Conservation (phyloP, 2,113 vertebrate genomes). For the Ceyx margarethae region DNA sequence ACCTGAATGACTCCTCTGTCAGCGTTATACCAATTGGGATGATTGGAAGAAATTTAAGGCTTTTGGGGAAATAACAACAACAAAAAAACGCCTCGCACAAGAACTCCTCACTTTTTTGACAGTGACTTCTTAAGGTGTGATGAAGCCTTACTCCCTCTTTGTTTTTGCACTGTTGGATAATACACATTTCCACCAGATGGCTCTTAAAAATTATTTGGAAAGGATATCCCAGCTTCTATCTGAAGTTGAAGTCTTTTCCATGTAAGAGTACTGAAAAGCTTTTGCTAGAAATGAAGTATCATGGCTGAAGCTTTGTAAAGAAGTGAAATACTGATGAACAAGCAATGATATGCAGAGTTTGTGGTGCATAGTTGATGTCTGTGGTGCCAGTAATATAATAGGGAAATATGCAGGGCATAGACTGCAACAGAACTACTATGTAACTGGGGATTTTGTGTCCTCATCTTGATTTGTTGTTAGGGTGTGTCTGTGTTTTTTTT, state of each 20-base stretch:
- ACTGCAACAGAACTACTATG: neutral
- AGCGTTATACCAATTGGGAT: neutral
- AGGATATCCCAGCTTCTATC: neutral
- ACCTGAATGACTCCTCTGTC: neutral
- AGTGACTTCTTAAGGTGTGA: neutral
- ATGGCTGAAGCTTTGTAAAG: neutral
- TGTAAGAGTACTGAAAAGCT: neutral
- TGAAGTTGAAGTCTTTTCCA: neutral
- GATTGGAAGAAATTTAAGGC: neutral
- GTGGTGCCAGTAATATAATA: neutral
- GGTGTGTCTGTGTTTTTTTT: neutral
- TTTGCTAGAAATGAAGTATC: neutral
- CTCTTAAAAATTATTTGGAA: neutral
- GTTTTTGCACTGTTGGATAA: neutral
- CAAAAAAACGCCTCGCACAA: too few species aligned
- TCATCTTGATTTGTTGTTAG: neutral
- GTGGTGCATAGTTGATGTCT: neutral
- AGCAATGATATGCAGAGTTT: neutral
- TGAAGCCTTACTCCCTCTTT: neutral
- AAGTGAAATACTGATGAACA: neutral
- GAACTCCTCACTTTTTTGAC: neutral
- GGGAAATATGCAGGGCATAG: neutral
- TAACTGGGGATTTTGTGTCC: accelerated
- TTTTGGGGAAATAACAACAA: neutral
- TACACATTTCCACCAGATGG: neutral